phyloP scores from a whole-genome alignment of 2,113 vertebrate genomes.

The Osmerus eperlanus region DNA sequence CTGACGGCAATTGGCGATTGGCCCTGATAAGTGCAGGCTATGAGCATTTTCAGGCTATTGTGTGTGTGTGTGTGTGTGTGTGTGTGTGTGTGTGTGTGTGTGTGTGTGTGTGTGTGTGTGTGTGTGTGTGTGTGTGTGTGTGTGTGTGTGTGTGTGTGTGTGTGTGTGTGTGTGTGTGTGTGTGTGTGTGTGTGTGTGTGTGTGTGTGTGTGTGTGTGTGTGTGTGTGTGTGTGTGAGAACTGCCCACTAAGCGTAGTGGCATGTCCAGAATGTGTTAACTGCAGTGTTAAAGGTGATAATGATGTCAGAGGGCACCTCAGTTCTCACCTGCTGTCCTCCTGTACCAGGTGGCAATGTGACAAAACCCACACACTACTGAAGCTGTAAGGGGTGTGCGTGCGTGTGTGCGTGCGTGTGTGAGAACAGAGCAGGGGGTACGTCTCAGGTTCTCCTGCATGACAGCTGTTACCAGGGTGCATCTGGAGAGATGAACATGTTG shows the following conservation, averaged over 20 bases:
- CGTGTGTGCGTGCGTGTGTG: constrained; percentile 14
- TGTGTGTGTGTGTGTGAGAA: constrained; percentile 44
- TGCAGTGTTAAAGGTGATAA: neutral
- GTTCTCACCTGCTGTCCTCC: neutral
- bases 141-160: constrained; percentile 39
- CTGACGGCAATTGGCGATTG: no score
- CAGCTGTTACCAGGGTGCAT: neutral
- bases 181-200: constrained; percentile 26
- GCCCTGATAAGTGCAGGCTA: no score
- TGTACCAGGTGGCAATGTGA: no score
- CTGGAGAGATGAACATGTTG: no score
- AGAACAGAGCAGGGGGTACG: neutral
- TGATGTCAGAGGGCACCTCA: neutral
- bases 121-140: constrained; percentile 48
- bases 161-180: constrained; percentile 24
- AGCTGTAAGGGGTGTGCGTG: neutral
- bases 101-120: constrained; percentile 41
- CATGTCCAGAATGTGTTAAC: neutral
- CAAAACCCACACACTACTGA: neutral
- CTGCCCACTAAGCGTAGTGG: constrained; percentile 1
- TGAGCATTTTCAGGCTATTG: neutral
- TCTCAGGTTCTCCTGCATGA: neutral
- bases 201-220: constrained; percentile 20
- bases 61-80: constrained; percentile 32
- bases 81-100: constrained; percentile 45